phyloP scores from a whole-genome alignment of 1,140 invertebrate genomes.

The Drosophila gunungcola region DNA sequence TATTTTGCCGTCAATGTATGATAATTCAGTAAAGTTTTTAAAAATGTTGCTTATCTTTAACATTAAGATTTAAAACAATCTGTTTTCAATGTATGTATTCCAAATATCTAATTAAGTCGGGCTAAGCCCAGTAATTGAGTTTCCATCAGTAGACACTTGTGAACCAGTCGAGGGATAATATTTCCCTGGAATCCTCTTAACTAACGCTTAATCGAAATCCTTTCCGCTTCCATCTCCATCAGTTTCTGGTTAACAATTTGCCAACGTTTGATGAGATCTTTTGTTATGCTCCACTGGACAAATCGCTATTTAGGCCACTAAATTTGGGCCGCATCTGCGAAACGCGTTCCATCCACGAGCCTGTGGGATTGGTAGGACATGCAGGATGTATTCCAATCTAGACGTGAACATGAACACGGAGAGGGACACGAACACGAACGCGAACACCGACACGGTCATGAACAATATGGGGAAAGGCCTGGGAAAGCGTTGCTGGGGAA shows the following conservation, averaged over 20 bases:
- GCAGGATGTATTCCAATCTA: conserved; percentile 42
- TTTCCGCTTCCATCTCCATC: conserved; percentile 1
- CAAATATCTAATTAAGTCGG: no score
- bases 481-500: conserved; percentile 28
- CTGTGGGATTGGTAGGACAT: conserved; percentile 17
- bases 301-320: conserved; percentile 53
- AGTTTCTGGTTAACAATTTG: conserved; percentile 27
- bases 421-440: conserved; percentile 18
- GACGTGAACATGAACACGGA: conserved; percentile 38
- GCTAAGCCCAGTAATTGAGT: not conserved
- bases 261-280: conserved; percentile 49
- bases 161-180: not conserved
- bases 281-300: conserved; percentile 45
- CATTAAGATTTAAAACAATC: no score
- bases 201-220: conserved; percentile 12
- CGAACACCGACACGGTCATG: conserved; percentile 21
- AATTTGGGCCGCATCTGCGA: conserved; percentile 43
- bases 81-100: no score
- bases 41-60: no score
- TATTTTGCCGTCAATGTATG: no score
- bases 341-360: conserved; percentile 13
- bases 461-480: conserved; percentile 6
- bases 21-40: no score
- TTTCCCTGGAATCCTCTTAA: conserved; percentile 5
- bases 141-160: not conserved